Conservation (phyloP, 2,888 invertebrate genomes). For the Acronicta psi region DNA sequence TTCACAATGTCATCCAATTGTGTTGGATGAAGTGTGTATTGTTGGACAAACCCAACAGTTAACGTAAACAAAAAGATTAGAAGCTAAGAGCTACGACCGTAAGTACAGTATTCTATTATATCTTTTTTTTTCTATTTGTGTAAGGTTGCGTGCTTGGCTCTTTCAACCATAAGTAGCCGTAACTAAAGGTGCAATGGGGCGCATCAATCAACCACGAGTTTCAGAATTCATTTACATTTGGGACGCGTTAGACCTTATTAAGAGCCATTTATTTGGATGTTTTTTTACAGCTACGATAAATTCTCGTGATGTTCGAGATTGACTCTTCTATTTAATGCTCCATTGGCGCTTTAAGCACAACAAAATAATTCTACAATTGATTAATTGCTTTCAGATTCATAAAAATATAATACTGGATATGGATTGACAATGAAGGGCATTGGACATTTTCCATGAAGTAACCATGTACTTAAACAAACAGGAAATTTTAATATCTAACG, state of each 20-base stretch:
- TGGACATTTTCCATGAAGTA: slow-evolving; percentile 36
- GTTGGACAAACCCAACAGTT: slow-evolving; percentile 41
- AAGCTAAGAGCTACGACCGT: slow-evolving; percentile 11
- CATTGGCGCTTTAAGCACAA: neutral
- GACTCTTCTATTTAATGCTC: slow-evolving; percentile 12
- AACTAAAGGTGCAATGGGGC: slow-evolving; percentile 43
- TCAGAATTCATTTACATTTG: slow-evolving; percentile 47
- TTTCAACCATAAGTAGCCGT: slow-evolving; percentile 46
- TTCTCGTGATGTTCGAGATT: slow-evolving; percentile 21
- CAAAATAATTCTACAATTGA: neutral
- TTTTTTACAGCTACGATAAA: slow-evolving; percentile 32
- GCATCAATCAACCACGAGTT: slow-evolving; percentile 48
- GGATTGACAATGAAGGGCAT: slow-evolving; percentile 11
- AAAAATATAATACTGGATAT: neutral
- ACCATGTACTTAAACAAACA: slow-evolving; percentile 59
- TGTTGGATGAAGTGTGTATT: slow-evolving; percentile 40
- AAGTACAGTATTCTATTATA: slow-evolving; percentile 21
- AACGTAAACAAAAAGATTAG: slow-evolving; percentile 53
- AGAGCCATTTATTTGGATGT: slow-evolving; percentile 25
- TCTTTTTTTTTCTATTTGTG: slow-evolving; percentile 22
- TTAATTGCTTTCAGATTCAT: neutral
- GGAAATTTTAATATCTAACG: slow-evolving; percentile 61
- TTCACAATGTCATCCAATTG: slow-evolving; percentile 58
- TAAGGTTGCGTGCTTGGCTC: slow-evolving; percentile 31
- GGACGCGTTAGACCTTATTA: slow-evolving; percentile 38